Base-by-base conservation (phyloP, 2,888 invertebrate species). In the Platypus cylindrus region DNA sequence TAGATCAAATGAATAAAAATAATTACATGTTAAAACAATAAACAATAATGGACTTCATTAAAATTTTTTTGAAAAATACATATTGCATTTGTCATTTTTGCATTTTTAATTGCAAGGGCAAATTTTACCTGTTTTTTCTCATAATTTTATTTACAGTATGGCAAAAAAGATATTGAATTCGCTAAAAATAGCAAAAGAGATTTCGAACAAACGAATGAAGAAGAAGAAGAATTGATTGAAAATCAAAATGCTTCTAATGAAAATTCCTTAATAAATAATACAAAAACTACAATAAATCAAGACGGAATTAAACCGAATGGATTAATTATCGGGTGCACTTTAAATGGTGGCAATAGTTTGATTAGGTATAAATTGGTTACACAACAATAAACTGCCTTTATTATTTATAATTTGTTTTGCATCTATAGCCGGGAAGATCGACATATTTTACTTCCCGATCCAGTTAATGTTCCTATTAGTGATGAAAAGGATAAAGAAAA, bases 161-260 rank as follows among this genome's bases (percentile, higher is more conserved):
- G 87, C 32, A 68, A 84, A 40, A 78, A 78, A 53, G 83, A 85
- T 58, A 82, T 82, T 49, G 83, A 83, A 57, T 72, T 71, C 11
- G 72, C 72, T 8, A 71, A 68, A 62, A 68, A 67, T 49, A 51
- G 66, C 36, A 67, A 68, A 30, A 57, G 71, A 38, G 64, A 58
- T 45, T 32, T 36, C 7, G 51, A 49, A 12, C 71, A 15, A 18
- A 35, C 72, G 17, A 34, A 71, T 17, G n/a, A n/a, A n/a, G 60
- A 59, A n/a, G 66, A 62, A 27, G 67, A 66, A 24, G n/a, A n/a
- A n/a, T n/a, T n/a, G n/a, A n/a, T n/a, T n/a, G n/a, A n/a, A n/a
- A n/a, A n/a, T n/a, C n/a, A n/a, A n/a, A n/a, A n/a, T n/a, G n/a
- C n/a, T n/a, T n/a, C n/a, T n/a, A n/a, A n/a, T n/a, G n/a, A n/a